Evolutionary conservation across 1,140 invertebrate genomes (phyloP), one percentile per base, ranked within the genome.

Genomic region (Lepidurus arcticus): DNA sequence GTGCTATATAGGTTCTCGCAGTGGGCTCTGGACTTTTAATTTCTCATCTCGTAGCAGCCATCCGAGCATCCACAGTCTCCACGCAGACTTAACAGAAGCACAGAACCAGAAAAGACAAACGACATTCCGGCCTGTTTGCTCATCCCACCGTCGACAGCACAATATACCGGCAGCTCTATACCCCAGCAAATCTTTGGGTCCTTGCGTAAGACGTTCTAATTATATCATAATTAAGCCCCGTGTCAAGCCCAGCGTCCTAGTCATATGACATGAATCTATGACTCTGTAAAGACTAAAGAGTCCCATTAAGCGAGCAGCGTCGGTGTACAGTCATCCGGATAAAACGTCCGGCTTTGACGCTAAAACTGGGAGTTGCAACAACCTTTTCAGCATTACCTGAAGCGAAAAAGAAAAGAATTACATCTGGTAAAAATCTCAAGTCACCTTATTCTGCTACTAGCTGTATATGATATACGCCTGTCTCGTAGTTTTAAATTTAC

Each of bases 141-240:
- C 53, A 65, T 65, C 53, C 34, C 53, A 65, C 1, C 53, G 21
- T 65, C 16, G 7, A 13, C 53, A 65, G 53, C 53, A 65, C 53
- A 65, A 65, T 65, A 65, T 8, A 65, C 21, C 53, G 16, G 13
- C 34, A 34, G 34, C 34, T 34, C 34, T 65, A 16, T 65, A 21
- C 16, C 16, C 16, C 53, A 65, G 16, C 21, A 21, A 34, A 3
- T 34, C 9, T 65, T 21, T 65, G 16, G 21, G 53, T 65, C 21
- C 53, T 65, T 65, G 53, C 21, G 53, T 3, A 65, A 65, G 53
- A 65, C 53, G 13, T 65, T 65, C 53, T 65, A 65, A 65, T 65
- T 65, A 65, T 65, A 65, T 65, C 53, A 65, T 65, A 65, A 65
- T 16, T 65, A 65, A 65, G 13, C 53, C 21, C 53, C 53, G 53